phyloP scores from a whole-genome alignment of 64 coral and sea anemone species.

The Hydrozoanthus tunicans region DNA sequence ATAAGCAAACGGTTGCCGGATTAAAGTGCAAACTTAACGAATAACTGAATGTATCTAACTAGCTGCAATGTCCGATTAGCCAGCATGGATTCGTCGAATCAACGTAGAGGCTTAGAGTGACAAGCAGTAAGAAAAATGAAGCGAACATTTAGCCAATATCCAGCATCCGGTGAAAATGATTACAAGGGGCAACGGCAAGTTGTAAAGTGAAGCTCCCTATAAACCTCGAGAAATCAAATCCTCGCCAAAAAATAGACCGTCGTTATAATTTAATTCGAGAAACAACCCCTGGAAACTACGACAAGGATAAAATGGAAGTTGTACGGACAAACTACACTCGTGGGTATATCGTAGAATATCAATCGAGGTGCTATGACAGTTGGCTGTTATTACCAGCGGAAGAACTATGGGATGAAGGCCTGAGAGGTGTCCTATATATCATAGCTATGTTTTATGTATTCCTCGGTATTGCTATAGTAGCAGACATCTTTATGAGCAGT shows the following conservation, averaged over 20 bases:
- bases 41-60: not conserved
- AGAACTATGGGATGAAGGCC: constrained; percentile 71
- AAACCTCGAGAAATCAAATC: not conserved
- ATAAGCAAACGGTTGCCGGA: not conserved
- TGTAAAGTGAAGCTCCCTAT: not conserved
- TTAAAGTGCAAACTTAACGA: constrained; percentile 8
- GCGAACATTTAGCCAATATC: not conserved
- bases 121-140: not conserved
- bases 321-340: constrained; percentile 70
- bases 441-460: constrained; percentile 85
- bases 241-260: not conserved
- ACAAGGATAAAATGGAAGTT: constrained; percentile 16
- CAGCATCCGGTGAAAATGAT: too few relatives aligned
- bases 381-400: constrained; percentile 85
- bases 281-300: not conserved
- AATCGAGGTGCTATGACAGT: constrained; percentile 69
- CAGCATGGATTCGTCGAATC: not conserved
- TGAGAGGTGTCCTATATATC: constrained; percentile 75
- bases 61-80: not conserved
- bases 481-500: constrained; percentile 92
- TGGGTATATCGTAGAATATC: constrained; percentile 84
- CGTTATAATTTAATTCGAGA: not conserved
- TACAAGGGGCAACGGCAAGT: not conserved
- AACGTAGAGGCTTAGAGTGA: not conserved
- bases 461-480: constrained; percentile 89